Evolutionary conservation across 2,888 invertebrate species (phyloP), one percentile per base, ranked within the genome.

Genomic region (Drosophila dives): DNA sequence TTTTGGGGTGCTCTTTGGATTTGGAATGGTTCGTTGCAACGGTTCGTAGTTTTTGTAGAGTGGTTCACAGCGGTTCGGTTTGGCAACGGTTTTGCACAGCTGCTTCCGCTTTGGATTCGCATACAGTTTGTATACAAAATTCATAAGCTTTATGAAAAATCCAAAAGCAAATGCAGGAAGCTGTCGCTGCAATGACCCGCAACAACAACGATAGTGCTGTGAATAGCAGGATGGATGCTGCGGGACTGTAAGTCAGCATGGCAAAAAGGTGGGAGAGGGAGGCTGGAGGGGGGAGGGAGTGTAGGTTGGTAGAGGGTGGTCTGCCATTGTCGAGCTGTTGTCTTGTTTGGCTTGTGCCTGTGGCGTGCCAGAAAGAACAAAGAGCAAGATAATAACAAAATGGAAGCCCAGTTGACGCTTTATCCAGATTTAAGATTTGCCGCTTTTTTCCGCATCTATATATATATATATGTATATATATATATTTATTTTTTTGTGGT

Each of bases 141-240:
- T 77, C 83, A 83, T 83, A 77, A 83, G 73, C 65, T 77, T 85
- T 83, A 83, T 85, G 73, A 80, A 83, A 85, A 74, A 85, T 80
- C 77, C 60, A 77, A 74, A 74, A 69, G 78, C 78, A 62, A 62
- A 75, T 72, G 45, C 83, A 75, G 83, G 78, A 83, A 75, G 68
- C 70, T 64, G 51, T 20, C 38, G 38, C 48, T 40, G 38, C 45
- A 45, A 45, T 45, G 45, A 23, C 15, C 45, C 23, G 23, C 45
- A 45, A 23, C 45, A 45, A 12, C 45, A 20, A 45, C 12, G 45
- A 45, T 20, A 20, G 20, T 20, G 2, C 45, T 20, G 20, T 12
- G 45, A 23, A 8, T 15, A 23, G 8, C 23, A 15, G 23, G 4
- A 23, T 45, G 23, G 36, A 6, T 36, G 32, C 5, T 29, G 29